A percentile compares a stretch with the other conserved stretches of the same genome.
Evolutionary conservation across 2,888 invertebrate genomes (phyloP).

Genomic region (Sabellastarte sp.): DNA sequence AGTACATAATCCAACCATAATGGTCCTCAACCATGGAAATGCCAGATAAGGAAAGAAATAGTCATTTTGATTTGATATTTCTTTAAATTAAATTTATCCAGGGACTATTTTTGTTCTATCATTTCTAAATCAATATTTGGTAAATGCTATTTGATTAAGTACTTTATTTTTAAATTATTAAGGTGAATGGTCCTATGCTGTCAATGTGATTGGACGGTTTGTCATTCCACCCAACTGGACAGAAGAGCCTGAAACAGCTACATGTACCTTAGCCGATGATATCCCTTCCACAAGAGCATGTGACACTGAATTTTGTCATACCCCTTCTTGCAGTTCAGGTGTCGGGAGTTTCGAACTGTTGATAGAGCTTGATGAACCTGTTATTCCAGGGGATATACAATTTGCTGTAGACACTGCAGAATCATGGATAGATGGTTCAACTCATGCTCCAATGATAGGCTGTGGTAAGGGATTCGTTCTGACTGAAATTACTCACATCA

Average conservation of each 20-base stretch:
- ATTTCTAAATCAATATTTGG: too few species aligned
- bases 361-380: slow-evolving; percentile 1
- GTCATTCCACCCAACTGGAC: slow-evolving; percentile 40
- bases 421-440: slow-evolving; percentile 25
- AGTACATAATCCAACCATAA: too few species aligned
- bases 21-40: too few species aligned
- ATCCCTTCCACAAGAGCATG: background rate
- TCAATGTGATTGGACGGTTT: slow-evolving; percentile 44
- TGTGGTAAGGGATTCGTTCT: slow-evolving; percentile 9
- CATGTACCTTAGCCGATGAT: slow-evolving; percentile 20
- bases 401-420: slow-evolving; percentile 29
- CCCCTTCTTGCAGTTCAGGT: slow-evolving; percentile 2
- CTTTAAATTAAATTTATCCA: too few species aligned
- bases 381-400: slow-evolving; percentile 22
- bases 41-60: too few species aligned
- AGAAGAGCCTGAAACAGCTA: slow-evolving; percentile 31
- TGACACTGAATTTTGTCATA: slow-evolving; percentile 6
- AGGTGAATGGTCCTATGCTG: too few species aligned
- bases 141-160: too few species aligned
- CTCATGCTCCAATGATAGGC: slow-evolving; percentile 8
- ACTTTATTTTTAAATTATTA: too few species aligned
- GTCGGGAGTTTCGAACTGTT: background rate
- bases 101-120: too few species aligned
- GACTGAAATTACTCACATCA: too few species aligned
- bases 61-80: too few species aligned